Evolutionary conservation across 2,113 vertebrate genomes (phyloP).

Genomic region (Recurvirostra avosetta): DNA sequence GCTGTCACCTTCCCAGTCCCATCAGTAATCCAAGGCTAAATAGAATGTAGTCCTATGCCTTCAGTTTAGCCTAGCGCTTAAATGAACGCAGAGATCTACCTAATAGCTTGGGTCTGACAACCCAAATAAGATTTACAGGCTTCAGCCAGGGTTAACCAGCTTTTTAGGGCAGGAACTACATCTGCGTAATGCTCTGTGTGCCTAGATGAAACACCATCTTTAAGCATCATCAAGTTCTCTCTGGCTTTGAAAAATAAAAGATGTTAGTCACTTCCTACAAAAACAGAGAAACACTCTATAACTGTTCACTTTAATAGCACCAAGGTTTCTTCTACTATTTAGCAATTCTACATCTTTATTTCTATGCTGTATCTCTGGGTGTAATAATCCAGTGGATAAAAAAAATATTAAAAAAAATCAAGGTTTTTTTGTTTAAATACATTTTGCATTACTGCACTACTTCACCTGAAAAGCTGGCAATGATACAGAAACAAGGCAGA

Average conservation of each 20-base stretch:
- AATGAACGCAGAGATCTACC: background rate
- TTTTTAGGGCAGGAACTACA: background rate
- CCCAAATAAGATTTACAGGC: background rate
- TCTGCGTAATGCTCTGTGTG: fast-evolving
- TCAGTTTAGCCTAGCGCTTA: background rate
- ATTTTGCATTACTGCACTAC: background rate
- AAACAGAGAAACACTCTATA: background rate
- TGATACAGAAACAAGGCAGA: background rate
- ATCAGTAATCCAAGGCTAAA: background rate
- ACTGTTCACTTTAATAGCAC: background rate
- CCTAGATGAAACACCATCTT: background rate
- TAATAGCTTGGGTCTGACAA: background rate
- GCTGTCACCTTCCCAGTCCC: background rate
- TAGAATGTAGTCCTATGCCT: background rate
- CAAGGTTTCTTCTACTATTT: background rate
- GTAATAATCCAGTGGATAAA: background rate
- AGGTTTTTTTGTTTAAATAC: background rate
- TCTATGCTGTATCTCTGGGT: background rate
- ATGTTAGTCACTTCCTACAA: background rate
- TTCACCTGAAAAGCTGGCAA: background rate
- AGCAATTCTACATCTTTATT: background rate
- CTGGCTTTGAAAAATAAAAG: background rate
- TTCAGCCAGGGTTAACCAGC: background rate
- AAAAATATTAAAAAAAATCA: background rate
- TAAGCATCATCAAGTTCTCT: background rate